A percentile compares a stretch with the other conserved stretches of the same genome.
These are phyloP conservation scores for Lacerta bilineata DNA, from an alignment of 2,797 vertebrate species.

Conservation along the genomic window DNA sequence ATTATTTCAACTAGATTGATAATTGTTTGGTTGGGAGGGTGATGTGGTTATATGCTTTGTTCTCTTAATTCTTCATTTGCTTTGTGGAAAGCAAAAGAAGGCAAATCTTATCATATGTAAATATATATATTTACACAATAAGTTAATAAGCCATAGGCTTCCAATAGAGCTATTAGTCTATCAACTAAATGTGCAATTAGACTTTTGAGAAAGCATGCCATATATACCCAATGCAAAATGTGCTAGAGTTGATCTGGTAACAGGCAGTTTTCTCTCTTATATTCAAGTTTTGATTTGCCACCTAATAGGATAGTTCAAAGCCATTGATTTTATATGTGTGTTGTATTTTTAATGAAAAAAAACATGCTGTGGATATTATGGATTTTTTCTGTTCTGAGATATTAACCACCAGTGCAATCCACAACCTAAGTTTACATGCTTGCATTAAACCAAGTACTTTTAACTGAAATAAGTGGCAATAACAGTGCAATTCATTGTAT, in stretches of 20 bases:
- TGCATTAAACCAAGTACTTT: not conserved
- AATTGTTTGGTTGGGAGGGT: constrained; percentile 9
- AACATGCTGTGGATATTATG: not conserved
- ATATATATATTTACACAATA: constrained; percentile 61
- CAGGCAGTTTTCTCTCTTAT: constrained; percentile 55
- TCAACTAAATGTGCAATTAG: constrained; percentile 63
- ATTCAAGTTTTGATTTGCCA: constrained; percentile 60
- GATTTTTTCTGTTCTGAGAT: constrained; percentile 22
- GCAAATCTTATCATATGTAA: constrained; percentile 41
- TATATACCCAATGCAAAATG: constrained; percentile 56
- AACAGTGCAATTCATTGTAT: not conserved
- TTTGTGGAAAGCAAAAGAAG: constrained; percentile 31
- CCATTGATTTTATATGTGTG: constrained; percentile 37
- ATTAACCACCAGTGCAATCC: not conserved
- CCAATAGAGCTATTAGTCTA: constrained; percentile 55
- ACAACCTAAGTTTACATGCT: not conserved
- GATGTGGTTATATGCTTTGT: constrained; percentile 19
- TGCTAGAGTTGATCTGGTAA: constrained; percentile 50
- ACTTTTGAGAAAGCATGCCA: constrained; percentile 49
- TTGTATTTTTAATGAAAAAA: not conserved
- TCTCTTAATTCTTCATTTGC: constrained; percentile 37
- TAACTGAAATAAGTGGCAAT: not conserved
- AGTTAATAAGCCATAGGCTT: constrained; percentile 56
- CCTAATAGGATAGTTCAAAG: constrained; percentile 38
- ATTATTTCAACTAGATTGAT: constrained; percentile 11